A percentile compares a stretch with the other conserved stretches of the same genome.
These are phyloP conservation scores for Lithosia quadra DNA, from an alignment of 2,888 invertebrate genomes.

Conservation along the genomic window DNA sequence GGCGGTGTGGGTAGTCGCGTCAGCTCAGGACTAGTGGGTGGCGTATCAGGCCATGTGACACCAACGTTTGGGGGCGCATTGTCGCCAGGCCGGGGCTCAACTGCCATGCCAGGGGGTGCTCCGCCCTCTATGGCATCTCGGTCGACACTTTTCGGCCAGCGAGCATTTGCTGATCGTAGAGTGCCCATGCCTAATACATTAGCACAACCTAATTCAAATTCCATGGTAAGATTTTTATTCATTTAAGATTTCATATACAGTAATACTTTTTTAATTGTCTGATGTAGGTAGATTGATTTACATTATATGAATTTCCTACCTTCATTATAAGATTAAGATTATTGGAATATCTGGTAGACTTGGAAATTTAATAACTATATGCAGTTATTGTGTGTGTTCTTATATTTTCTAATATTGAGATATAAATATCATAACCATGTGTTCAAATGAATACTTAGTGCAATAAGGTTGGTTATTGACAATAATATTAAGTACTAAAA, in stretches of 20 bases:
- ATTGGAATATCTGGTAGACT: background rate
- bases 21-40: constrained; percentile 91
- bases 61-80: constrained; percentile 83
- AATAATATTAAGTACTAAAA: background rate
- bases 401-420: too few relatives aligned
- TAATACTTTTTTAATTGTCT: background rate
- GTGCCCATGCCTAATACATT: constrained; percentile 88
- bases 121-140: constrained; percentile 88
- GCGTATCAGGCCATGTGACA: constrained; percentile 87
- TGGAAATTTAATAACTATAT: background rate
- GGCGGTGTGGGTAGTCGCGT: constrained; percentile 86
- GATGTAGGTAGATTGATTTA: background rate
- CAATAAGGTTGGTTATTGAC: background rate
- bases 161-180: constrained; percentile 93
- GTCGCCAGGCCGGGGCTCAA: constrained; percentile 78
- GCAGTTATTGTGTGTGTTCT: background rate
- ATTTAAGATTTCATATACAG: too few relatives aligned
- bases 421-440: too few relatives aligned
- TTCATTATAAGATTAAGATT: background rate
- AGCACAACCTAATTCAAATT: constrained; percentile 85
- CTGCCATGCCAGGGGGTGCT: constrained; percentile 81
- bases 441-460: background rate
- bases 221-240: constrained; percentile 80
- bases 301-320: background rate
- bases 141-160: constrained; percentile 91